Evolutionary conservation across 2,113 vertebrate genomes (phyloP), one percentile per base, ranked within the genome.

Genomic region (Microcebus murinus): DNA sequence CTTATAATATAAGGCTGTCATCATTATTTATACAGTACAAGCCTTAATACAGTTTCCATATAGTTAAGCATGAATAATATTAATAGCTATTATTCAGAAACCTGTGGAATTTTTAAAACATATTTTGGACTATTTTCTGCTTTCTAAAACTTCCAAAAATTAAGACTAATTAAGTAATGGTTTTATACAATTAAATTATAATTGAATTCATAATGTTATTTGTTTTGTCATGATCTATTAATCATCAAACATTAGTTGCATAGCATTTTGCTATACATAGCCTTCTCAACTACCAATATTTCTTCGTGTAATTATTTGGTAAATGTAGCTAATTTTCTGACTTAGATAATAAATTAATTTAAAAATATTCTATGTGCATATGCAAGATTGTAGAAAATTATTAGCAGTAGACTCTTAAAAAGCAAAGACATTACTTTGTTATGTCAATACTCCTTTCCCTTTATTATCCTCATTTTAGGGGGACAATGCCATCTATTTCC

Each of bases 121-220:
- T 80, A 57, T 74, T 82, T 79, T 15, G 17, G 29, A 8, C 7
- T 52, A 81, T 36, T 84, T 71, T 84, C 11, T 74, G 25, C 55
- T 94, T 90, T 63, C 34, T 86, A 45, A 88, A 96, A 71, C 23
- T 87, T 97, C 6, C 52, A 89, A 91, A 67, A 76, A 83, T 82
- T 83, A 36, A 7, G 76, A 11, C 9, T 63, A 61, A 91, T 67
- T 96, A 74, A 83, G 86, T 42, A 87, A 57, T 93, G 6, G 7
- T 59, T 93, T 96, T 57, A 50, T n/a, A 84, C 2, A 88, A 90
- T 84, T 81, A 76, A 67, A 68, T 91, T 83, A 61, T 76, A 52
- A 57, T 52, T 52, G 10, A 83, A 81, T 83, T 42, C 34, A 76
- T 34, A 12, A 39, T 42, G 8, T 21, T 77, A 80, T 67, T 36